Base-by-base conservation (phyloP, 2,797 vertebrate species). In the Sebastes aleutianus region DNA sequence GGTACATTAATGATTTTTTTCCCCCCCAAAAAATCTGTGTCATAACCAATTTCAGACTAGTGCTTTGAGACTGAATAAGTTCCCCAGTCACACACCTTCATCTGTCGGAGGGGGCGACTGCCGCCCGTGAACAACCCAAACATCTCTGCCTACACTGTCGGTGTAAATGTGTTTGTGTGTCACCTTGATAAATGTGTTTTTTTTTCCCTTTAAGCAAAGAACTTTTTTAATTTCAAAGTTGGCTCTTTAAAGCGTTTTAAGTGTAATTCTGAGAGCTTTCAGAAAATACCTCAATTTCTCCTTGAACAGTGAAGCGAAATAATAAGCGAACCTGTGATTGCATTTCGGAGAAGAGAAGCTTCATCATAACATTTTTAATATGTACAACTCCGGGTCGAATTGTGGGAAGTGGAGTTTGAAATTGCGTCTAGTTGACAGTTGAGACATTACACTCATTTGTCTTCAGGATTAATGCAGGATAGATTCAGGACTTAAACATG, bases 241-340 rank as follows among this genome's bases (percentile, higher is more conserved):
- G 22, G 4, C 18, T 47, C 26, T 43, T 70, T 24, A 4, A 53
- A 22, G 26, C 29, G 12, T 74, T 67, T 66, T 16, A 63, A 56
- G 10, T 36, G 43, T 2, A 53, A 24, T 22, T 72, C 16, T 63
- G 16, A n/a, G 10, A 65, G 58, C 22, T 70, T 13, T 74, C 22
- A 63, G 47, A 47, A 47, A 67, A 74, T 18, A 14, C 34, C 59
- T 70, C n/a, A 13, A 24, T 34, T 74, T 78, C 29, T 54, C 53
- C 47, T 66, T 43, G 47, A 76, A 50, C 34, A 59, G 58, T 3
- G 31, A 54, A 39, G 27, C 16, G n/a, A 69, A 78, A 73, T 58
- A 47, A 74, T 26, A 18, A 58, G 29, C 12, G 27, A 77, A 70
- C 31, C 36, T 72, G n/a, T 80, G 62, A 80, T 80, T 78, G 39